Evolutionary conservation across 2,113 vertebrate genomes (phyloP).

Genomic region (Potamarius usumacintae): DNA sequence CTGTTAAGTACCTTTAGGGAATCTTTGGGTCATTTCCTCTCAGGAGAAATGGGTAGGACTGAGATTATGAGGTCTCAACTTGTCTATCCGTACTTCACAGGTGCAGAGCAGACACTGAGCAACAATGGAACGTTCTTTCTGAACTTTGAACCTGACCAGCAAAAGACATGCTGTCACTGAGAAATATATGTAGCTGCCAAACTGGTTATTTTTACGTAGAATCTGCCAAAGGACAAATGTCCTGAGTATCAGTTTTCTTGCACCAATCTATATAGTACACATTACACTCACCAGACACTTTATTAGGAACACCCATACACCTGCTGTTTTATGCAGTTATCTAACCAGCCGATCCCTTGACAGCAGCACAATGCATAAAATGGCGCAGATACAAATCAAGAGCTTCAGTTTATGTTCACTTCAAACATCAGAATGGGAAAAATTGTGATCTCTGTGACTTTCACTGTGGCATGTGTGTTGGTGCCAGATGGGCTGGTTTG

Average conservation of each 20-base stretch:
- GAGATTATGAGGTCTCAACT: conserved; percentile 36
- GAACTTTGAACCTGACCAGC: conserved; percentile 26
- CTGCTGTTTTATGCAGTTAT: no score
- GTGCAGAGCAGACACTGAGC: conserved; percentile 16
- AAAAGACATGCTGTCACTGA: conserved; percentile 26
- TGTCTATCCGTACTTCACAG: conserved; percentile 33
- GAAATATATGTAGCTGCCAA: conserved; percentile 5
- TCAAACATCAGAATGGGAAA: no score
- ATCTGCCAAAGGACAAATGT: neutral
- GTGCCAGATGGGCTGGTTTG: no score
- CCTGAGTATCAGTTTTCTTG: neutral
- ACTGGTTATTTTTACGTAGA: conserved; percentile 6
- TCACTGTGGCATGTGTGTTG: no score
- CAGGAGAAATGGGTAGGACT: conserved; percentile 26
- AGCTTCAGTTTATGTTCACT: no score
- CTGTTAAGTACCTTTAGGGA: conserved; percentile 36
- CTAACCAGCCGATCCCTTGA: no score
- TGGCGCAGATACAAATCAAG: no score
- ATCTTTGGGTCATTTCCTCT: conserved; percentile 43
- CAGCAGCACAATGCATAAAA: no score
- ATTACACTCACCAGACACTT: no score
- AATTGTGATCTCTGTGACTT: no score
- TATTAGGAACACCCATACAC: no score
- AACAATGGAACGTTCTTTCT: conserved; percentile 10
- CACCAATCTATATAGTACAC: neutral